These are phyloP conservation scores for Delichon dasypus DNA, from an alignment of 2,797 vertebrate genomes.

Conservation along the genomic window DNA sequence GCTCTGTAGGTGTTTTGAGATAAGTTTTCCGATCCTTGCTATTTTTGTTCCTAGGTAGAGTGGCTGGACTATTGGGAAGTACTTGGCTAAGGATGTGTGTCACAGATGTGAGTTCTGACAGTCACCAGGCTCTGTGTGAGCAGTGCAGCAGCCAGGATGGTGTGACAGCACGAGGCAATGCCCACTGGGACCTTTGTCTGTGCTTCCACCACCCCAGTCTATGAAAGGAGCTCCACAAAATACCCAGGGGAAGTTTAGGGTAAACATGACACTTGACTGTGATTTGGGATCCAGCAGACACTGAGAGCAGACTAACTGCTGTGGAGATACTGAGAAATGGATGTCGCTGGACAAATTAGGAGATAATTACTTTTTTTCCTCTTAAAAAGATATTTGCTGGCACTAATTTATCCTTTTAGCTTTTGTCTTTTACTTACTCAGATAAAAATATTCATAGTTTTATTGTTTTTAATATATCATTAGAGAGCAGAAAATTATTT, in stretches of 20 bases:
- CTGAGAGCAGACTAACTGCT: background rate
- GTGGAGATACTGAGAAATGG: background rate
- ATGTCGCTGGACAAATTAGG: background rate
- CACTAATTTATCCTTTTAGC: background rate
- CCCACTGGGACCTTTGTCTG: background rate
- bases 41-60: background rate
- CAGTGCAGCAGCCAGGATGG: background rate
- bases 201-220: background rate
- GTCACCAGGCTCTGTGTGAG: background rate
- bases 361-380: background rate
- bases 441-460: background rate
- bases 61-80: background rate
- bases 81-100: background rate
- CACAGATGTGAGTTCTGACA: background rate
- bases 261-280: background rate
- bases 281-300: background rate
- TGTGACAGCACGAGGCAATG: fast-evolving
- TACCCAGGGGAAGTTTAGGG: background rate
- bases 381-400: background rate
- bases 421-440: background rate
- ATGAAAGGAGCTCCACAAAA: background rate
- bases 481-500: background rate
- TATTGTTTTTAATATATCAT: background rate
- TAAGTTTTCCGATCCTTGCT: background rate
- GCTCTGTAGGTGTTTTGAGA: background rate